Evolutionary conservation across 2,888 invertebrate genomes (phyloP), one percentile per base, ranked within the genome.

Genomic region (Aphelenchoides bicaudatus): DNA sequence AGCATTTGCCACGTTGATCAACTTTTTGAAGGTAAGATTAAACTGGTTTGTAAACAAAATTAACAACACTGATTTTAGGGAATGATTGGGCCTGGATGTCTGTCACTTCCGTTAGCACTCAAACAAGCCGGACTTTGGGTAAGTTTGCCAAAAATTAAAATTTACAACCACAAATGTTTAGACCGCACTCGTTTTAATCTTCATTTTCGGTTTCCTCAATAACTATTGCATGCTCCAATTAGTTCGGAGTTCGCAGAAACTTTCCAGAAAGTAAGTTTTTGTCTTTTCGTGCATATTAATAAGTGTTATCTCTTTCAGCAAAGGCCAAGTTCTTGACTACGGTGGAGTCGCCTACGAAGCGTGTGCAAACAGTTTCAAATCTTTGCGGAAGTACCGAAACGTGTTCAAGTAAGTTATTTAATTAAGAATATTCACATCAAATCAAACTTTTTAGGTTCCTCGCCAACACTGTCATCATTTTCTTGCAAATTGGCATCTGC

Each of bases 311-410:
- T 54, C n/a, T 63, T 72, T 49, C 56, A 73, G 74, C 30, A 68
- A 70, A 31, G 68, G 72, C 8, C 61, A 70, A 3, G 67, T 70
- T 10, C 51, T 82, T 57, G 80, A 80, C 62, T 82, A 82, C 69
- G 80, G 80, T 16, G 75, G 78, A 54, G 79, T 81, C 30, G 78
- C 80, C 21, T 65, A 79, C 75, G 67, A 75, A 68, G 56, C 75
- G 63, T 68, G 67, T 75, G 53, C 71, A 61, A 61, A 61, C 27
- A 70, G 70, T 54, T 74, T 67, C 29, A 28, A 46, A 3, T 63
- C 64, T 1, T 27, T 74, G 16, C 56, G 66, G n/a, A 64, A 51
- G 28, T 59, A 70, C 48, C 66, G 65, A 27, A 54, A 65, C 10
- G 31, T 67, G 4, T 43, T 43, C 23, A 43, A 43, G 43, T 43